phyloP scores from a whole-genome alignment of 2,888 invertebrate genomes.

The Zonitis immaculata region DNA sequence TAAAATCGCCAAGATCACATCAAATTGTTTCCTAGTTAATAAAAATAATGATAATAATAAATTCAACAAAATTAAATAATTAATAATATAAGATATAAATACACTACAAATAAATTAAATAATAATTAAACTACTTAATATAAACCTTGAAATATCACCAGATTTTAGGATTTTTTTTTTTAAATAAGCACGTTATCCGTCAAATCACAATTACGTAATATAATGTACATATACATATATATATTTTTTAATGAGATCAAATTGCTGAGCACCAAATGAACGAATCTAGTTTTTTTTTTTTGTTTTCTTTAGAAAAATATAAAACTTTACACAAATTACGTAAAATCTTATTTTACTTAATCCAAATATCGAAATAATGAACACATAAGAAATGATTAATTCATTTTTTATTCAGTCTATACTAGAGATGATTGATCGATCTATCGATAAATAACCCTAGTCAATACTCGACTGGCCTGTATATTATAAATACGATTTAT shows the following conservation, averaged over 20 bases:
- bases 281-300: not conserved
- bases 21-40: too few relatives aligned
- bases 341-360: too few relatives aligned
- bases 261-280: constrained; percentile 18
- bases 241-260: too few relatives aligned
- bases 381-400: not conserved
- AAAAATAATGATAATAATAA: too few relatives aligned
- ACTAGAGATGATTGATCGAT: too few relatives aligned
- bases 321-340: not conserved
- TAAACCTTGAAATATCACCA: not conserved
- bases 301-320: not conserved
- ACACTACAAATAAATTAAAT: not conserved
- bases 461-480: constrained; percentile 18
- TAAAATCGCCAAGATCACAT: not conserved
- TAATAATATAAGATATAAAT: too few relatives aligned
- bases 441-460: too few relatives aligned
- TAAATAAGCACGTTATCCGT: not conserved
- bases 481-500: constrained; percentile 1
- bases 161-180: not conserved
- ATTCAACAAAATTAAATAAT: too few relatives aligned
- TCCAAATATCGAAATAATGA: not conserved
- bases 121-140: not conserved
- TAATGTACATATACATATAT: too few relatives aligned
- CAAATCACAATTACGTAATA: not conserved
- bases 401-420: not conserved